phyloP scores from a whole-genome alignment of 1,140 invertebrate genomes.

The Neoseiulus cucumeris region DNA sequence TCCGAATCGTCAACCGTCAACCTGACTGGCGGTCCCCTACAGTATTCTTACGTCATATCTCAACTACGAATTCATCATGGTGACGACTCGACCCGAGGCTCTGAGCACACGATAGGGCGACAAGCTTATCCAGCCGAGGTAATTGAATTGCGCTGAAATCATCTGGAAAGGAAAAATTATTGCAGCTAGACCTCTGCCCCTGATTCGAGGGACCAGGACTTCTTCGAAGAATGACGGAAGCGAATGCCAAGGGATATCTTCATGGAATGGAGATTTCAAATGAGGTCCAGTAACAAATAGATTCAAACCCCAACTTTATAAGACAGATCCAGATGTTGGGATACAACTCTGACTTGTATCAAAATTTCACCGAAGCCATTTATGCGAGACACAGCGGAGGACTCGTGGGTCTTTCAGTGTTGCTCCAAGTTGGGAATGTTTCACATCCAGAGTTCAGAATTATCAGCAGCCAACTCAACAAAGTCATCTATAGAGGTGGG shows the following conservation, averaged over 20 bases:
- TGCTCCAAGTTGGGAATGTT: constrained; percentile 50
- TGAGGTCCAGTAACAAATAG: no score
- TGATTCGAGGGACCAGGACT: not conserved
- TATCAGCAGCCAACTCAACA: constrained; percentile 58
- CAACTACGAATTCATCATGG: constrained; percentile 40
- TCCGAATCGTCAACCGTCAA: constrained; percentile 70
- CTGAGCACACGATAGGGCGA: constrained; percentile 73
- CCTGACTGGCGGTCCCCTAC: constrained; percentile 71
- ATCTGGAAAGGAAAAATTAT: not conserved
- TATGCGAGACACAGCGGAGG: constrained; percentile 26
- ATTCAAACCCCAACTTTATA: no score
- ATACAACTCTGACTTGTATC: constrained; percentile 76
- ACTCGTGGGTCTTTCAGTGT: not conserved
- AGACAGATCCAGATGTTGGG: constrained; percentile 83
- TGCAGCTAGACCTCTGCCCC: not conserved
- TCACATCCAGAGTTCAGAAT: constrained; percentile 58
- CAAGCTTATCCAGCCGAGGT: constrained; percentile 82
- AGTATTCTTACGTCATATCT: constrained; percentile 62
- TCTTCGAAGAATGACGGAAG: not conserved
- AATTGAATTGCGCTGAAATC: constrained; percentile 22
- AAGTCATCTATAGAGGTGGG: constrained; percentile 53
- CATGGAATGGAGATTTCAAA: no score
- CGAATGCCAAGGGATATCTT: no score
- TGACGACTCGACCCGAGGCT: constrained; percentile 33
- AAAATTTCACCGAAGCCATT: constrained; percentile 70